phyloP scores from a whole-genome alignment of 2,888 invertebrate species.

The Antitype chi region DNA sequence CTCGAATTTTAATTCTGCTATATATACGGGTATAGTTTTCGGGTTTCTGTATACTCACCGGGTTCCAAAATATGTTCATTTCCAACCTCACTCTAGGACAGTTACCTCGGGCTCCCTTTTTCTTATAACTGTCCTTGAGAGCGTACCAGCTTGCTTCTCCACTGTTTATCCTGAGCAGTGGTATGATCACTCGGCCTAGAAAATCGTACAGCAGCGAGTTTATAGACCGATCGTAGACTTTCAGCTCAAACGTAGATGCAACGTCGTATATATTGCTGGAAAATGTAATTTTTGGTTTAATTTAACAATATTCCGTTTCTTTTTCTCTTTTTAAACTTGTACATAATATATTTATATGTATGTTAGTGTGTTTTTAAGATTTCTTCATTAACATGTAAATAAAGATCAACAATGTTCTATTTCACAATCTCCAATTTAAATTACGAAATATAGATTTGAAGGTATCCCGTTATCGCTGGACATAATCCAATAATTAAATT shows the following conservation, averaged over 20 bases:
- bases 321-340: too few relatives aligned
- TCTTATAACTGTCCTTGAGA: conserved; percentile 80
- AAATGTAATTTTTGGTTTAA: conserved; percentile 33
- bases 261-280: conserved; percentile 85
- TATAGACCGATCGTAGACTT: conserved; percentile 80
- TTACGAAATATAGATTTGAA: conserved; percentile 1
- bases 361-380: too few relatives aligned
- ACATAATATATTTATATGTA: too few relatives aligned
- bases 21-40: background rate
- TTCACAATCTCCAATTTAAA: background rate
- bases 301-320: too few relatives aligned
- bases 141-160: conserved; percentile 83
- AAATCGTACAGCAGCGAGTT: conserved; percentile 74
- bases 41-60: conserved; percentile 75
- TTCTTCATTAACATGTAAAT: too few relatives aligned
- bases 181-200: conserved; percentile 83
- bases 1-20: background rate
- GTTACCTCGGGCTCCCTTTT: conserved; percentile 81
- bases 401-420: background rate
- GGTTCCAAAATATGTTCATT: conserved; percentile 83
- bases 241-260: conserved; percentile 82
- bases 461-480: conserved; percentile 15
- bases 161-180: conserved; percentile 79
- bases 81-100: conserved; percentile 83
- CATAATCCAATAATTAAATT: conserved; percentile 8